Evolutionary conservation across 2,797 vertebrate genomes (phyloP), one percentile per base, ranked within the genome.

Genomic region (Poecilia picta): DNA sequence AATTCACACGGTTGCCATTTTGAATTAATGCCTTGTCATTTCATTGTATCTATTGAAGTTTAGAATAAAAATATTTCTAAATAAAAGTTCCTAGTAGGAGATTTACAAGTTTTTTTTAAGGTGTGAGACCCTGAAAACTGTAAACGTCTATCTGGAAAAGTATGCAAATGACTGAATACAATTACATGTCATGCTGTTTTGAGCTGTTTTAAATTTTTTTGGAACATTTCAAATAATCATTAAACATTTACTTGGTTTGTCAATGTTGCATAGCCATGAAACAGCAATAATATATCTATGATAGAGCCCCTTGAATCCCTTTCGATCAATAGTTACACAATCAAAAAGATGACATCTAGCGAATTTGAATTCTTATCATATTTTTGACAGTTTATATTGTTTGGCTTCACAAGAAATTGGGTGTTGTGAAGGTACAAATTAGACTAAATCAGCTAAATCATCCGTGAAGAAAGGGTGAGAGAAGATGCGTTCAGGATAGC

Each of bases 51-150:
- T 88, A 83, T 62, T 90, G 62, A 81, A 83, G 85, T 88, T 90
- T 93, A 85, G 83, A 89, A 89, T 92, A 70, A 86, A 92, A 81
- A 79, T 45, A 78, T 93, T 94, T 95, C 88, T 93, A 94, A 95
- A 96, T 95, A 94, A 95, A 95, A 87, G 86, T 91, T 85, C 90
- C 5, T 18, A 45, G 43, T 2, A 1, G 76, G 79, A 86, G 81
- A 88, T 90, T 82, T 51, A 83, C 5, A 10, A 36, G 55, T 68
- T 82, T 86, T 33, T 80, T 78, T 53, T 55, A n/a, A 80, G 62
- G 7, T 4, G 23, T 77, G 1, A 15, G 33, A 6, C 43, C 59
- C 23, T 57, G 5, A 51, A 66, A 39, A 23, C 8, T 8, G 33
- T 41, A 39, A 39, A 66, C 5, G 8, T 62, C 2, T 64, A 8